Evolutionary conservation across 2,797 vertebrate species (phyloP).

Genomic region (Typhlichthys subterraneus): DNA sequence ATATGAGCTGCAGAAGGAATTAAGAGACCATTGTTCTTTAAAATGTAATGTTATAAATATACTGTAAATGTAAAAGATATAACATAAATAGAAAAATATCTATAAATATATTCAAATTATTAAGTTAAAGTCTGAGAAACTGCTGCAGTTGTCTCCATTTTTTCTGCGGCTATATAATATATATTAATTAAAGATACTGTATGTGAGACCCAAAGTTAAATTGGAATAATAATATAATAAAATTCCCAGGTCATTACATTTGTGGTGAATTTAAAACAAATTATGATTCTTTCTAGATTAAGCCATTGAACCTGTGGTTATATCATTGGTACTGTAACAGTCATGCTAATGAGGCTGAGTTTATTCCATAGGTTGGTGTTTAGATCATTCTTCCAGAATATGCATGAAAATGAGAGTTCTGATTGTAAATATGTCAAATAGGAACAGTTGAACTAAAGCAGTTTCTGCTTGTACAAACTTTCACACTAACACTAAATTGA

Average conservation of each 20-base stretch:
- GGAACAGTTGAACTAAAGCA: slow-evolving; percentile 23
- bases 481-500: background rate
- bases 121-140: too few species aligned
- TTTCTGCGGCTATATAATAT: too few species aligned
- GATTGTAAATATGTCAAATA: slow-evolving; percentile 42
- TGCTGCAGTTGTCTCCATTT: too few species aligned
- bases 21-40: too few species aligned
- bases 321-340: background rate
- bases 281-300: background rate
- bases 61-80: too few species aligned
- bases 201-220: slow-evolving; percentile 32
- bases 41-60: too few species aligned
- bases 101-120: too few species aligned
- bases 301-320: slow-evolving; percentile 7
- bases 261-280: slow-evolving; percentile 13
- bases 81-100: too few species aligned
- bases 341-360: slow-evolving; percentile 23
- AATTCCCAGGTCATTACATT: slow-evolving; percentile 16
- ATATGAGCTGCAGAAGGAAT: too few species aligned
- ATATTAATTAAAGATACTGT: slow-evolving; percentile 29
- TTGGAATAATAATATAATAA: slow-evolving; percentile 28
- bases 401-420: slow-evolving; percentile 49
- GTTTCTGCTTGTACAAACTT: slow-evolving; percentile 31
- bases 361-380: slow-evolving; percentile 27
- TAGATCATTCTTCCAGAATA: slow-evolving; percentile 18